A percentile compares a stretch with the other conserved stretches of the same genome.
phyloP scores from a whole-genome alignment of 2,888 invertebrate genomes.

The Ferrisia virgata region DNA sequence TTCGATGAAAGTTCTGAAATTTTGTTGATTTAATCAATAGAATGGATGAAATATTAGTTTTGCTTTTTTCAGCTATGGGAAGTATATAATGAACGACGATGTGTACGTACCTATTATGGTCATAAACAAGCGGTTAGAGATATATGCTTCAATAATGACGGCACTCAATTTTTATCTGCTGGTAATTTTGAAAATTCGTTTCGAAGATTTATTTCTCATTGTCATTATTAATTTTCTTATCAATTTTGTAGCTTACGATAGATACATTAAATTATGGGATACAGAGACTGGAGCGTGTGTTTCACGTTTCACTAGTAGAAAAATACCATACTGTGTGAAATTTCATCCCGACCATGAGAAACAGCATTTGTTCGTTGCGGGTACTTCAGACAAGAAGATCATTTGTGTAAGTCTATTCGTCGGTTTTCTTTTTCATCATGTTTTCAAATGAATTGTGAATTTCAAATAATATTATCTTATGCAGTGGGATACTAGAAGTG shows the following conservation, averaged over 20 bases:
- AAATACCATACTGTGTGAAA: conserved; percentile 96
- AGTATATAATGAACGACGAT: conserved; percentile 90
- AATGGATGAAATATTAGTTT: conserved; percentile 13
- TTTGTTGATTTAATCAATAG: neutral
- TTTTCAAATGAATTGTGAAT: neutral
- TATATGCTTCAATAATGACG: conserved; percentile 90
- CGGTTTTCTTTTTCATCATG: conserved; percentile 50
- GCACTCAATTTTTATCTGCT: conserved; percentile 89
- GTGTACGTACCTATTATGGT: conserved; percentile 90
- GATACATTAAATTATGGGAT: conserved; percentile 98
- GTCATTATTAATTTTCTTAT: neutral
- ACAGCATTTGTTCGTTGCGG: conserved; percentile 95
- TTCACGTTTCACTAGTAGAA: conserved; percentile 86
- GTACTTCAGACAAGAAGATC: conserved; percentile 98
- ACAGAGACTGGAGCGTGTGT: conserved; percentile 91
- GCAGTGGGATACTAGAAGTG: conserved; percentile 93
- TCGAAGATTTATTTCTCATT: neutral
- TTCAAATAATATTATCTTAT: conserved; percentile 48
- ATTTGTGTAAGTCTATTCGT: conserved; percentile 73
- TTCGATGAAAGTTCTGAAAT: neutral
- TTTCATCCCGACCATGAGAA: conserved; percentile 97
- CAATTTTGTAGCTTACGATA: conserved; percentile 70
- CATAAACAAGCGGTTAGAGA: conserved; percentile 96
- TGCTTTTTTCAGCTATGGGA: conserved; percentile 82
- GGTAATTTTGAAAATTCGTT: conserved; percentile 58